phyloP scores from a whole-genome alignment of 2,797 vertebrate genomes.

The Mus minutoides region DNA sequence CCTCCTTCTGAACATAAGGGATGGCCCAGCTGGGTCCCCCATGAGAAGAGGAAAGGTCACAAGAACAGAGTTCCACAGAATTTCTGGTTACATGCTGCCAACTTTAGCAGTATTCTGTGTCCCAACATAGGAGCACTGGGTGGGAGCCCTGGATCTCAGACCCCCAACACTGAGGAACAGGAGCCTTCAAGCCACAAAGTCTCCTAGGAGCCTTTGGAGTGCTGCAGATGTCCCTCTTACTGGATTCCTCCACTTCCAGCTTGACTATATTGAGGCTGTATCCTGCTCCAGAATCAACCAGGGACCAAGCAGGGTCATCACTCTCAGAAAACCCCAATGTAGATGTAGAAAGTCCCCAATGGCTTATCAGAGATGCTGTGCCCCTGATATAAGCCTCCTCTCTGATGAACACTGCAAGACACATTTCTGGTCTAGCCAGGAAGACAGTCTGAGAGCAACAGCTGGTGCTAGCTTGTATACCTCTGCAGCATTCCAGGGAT shows the following conservation, averaged over 20 bases:
- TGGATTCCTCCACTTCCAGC: neutral
- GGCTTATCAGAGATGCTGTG: too few relatives aligned
- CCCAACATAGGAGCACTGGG: neutral
- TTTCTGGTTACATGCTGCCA: too few relatives aligned
- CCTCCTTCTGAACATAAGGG: neutral
- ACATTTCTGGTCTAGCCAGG: too few relatives aligned
- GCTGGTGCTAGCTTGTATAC: neutral
- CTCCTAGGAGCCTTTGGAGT: too few relatives aligned
- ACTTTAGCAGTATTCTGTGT: neutral
- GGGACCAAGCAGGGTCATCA: neutral
- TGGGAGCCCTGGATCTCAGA: neutral
- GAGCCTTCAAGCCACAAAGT: too few relatives aligned
- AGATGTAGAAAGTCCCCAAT: too few relatives aligned
- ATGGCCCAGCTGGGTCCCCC: neutral
- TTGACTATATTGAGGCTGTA: neutral
- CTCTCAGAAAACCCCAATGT: neutral
- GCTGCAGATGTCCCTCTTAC: too few relatives aligned
- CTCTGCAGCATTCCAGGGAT: neutral
- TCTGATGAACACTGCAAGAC: neutral
- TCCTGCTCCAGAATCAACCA: too few relatives aligned
- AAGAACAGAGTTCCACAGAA: neutral
- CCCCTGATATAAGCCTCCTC: neutral
- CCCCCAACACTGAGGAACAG: fast-evolving
- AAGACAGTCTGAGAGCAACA: neutral
- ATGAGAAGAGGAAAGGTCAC: neutral